Base-by-base conservation (phyloP, 1,140 invertebrate species). In the Meloidogyne chitwoodi region DNA sequence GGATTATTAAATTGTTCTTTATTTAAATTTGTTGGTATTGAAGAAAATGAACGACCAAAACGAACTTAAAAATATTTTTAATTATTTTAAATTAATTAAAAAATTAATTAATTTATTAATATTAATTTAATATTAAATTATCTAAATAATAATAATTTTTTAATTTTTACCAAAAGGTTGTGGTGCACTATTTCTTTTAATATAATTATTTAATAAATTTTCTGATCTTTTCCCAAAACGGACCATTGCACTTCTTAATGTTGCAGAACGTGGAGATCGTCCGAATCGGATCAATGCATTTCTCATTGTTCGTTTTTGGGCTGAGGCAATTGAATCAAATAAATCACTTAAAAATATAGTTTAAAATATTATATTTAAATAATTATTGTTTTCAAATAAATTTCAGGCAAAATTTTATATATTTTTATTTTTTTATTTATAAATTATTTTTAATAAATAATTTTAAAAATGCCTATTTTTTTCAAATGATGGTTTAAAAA, bases 261-360 rank as follows among this genome's bases (percentile, higher is more conserved):
- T 74, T n/a, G 44, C 65, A 16, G 74, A 38, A 38, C 78, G 72
- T 24, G 78, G 34, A 34, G 78, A 78, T 48, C 78, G 77, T 11
- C 78, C 78, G 38, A 78, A 76, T 56, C 77, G 73, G 24, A 78
- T 61, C 22, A 78, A 66, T 34, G 77, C 77, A 71, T 78, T 78
- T 14, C 77, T 64, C 77, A 78, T 78, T 41, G 73, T 77, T 22
- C 74, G 75, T 38, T 77, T 78, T 76, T 77, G 26, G 65, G 65
- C 29, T 41, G 38, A 19, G 65, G 29, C 6, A 8, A n/a, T n/a
- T 8, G 48, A 56, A 56, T 2, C 38, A 41, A 44, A 16, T 44
- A 19, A 44, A 44, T 44, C 41, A 19, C 48, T 56, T 56, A 56
- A 56, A 38, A n/a, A n/a, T n/a, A 38, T 38, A 38, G 6, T 31